Base-by-base conservation (phyloP, 1,140 invertebrate genomes). In the Cotesia typhae region DNA sequence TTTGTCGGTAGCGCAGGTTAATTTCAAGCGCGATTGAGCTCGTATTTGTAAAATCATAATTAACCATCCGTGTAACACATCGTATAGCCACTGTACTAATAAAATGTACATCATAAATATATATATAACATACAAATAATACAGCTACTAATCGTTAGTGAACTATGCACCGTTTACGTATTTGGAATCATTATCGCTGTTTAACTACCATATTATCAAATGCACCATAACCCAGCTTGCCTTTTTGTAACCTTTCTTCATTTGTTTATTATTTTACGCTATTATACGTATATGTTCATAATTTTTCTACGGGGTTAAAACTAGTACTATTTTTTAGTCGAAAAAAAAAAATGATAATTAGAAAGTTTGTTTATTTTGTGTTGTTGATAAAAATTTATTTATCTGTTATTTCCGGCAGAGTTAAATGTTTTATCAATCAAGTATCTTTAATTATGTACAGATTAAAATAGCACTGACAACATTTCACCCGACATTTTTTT, bases 41-140 rank as follows among this genome's bases (percentile, higher is more conserved):
- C 47, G 47, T 37, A 66, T 66, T 66, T 66, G 47, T 66, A 66
- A 51, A 66, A 66, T 66, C 64, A 37, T 66, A 66, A 66, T 66
- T 66, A 66, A 66, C 64, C 64, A 10, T 47, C 64, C 47, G 47
- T 41, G 20, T 52, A 52, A 51, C 41, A 12, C 3, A 37, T 66
- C 20, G 64, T 20, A 41, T 66, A 52, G 47, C 64, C 64, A 41
- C 41, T 20, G 38, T 9, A 41, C 41, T 47, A 66, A 66, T 66
- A 66, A 66, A 66, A 66, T 66, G 3, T 17, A 52, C 12, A 10
- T 37, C 14, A 64, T 64, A n/a, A 37, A 37, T 64, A 37, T 63
- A 63, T 63, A 63, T n/a, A 28, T 28, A 28, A 28, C 2, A 28
- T 28, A 28, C 28, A 28, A 0, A 28, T 28, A 28, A 28, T 28